Base-by-base conservation (phyloP, 2,113 vertebrate genomes). In the Delphinapterus leucas region DNA sequence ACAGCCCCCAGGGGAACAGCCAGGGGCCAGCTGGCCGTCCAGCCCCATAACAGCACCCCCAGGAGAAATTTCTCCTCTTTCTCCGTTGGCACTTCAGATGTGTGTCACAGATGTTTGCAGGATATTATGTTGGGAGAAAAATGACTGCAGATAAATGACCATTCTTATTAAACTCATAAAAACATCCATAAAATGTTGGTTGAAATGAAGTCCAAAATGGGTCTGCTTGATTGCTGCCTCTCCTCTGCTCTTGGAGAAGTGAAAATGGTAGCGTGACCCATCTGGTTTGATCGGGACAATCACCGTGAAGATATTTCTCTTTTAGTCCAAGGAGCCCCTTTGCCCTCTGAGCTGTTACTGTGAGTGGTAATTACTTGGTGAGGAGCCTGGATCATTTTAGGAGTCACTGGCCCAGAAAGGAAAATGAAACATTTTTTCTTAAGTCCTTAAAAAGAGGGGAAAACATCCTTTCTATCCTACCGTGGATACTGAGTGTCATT, bases 111-210 rank as follows among this genome's bases (percentile, higher is more conserved):
- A 73, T 97, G 94, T 90, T 95, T 85, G 90, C 2, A 15, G 55
- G 88, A 73, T 90, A 91, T 96, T 38, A 8, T 33, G 41, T 41
- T 36, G 36, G 25, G 61, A 77, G 21, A 60, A 80, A 94, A 80
- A 76, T 49, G 79, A 68, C 83, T 60, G 36, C 92, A 96, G 90
- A 94, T 93, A 93, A 90, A 85, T 90, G 90, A 41, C 65, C 87
- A 38, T 71, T 85, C 38, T 74, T 88, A 79, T 61, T 95, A 95
- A 93, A 96, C 63, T 89, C 95, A 55, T 90, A 77, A 97, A 96
- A 94, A n/a, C n/a, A 49, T 58, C 92, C 58, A 47, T 71, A 47
- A 97, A 74, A 58, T 44, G 0, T 81, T 49, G n/a, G 67, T 86
- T 87, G 94, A 95, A 86, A 87, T 95, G 67, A 94, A 95, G 90